Evolutionary conservation across 1,140 invertebrate species (phyloP).

Genomic region (Hypsibius dujardini): DNA sequence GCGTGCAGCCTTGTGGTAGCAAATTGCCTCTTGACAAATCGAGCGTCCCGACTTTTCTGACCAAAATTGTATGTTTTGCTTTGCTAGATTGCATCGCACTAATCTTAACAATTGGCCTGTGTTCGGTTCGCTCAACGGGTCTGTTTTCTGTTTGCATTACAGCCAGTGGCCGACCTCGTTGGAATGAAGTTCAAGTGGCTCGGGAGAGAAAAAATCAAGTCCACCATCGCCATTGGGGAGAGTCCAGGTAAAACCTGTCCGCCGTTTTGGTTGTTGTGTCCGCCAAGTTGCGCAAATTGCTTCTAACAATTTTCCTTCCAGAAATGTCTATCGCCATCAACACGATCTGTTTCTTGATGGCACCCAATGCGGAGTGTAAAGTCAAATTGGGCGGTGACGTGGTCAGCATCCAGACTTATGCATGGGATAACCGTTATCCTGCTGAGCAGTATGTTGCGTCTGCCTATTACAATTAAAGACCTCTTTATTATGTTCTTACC

Average conservation of each 20-base stretch:
- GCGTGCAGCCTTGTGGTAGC: too few relatives aligned
- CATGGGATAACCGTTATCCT: background rate
- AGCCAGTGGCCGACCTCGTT: background rate
- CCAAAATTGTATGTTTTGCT: too few relatives aligned
- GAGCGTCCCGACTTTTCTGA: too few relatives aligned
- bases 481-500: background rate
- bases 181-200: slow-evolving; percentile 10
- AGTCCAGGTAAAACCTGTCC: background rate
- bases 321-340: slow-evolving; percentile 11
- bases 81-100: too few relatives aligned
- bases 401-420: background rate
- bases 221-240: slow-evolving; percentile 15
- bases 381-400: background rate
- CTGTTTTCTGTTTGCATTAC: slow-evolving; percentile 6
- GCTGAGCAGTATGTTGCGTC: slow-evolving; percentile 1
- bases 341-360: background rate
- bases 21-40: too few relatives aligned
- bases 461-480: slow-evolving; percentile 1
- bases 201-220: background rate
- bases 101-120: too few relatives aligned
- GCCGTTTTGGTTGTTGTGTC: too few relatives aligned
- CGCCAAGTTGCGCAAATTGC: too few relatives aligned
- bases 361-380: slow-evolving; percentile 3
- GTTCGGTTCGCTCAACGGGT: too few relatives aligned
- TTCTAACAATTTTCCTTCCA: too few relatives aligned